Base-by-base conservation (phyloP, 1,140 invertebrate genomes). In the Scaptomyza montana region DNA sequence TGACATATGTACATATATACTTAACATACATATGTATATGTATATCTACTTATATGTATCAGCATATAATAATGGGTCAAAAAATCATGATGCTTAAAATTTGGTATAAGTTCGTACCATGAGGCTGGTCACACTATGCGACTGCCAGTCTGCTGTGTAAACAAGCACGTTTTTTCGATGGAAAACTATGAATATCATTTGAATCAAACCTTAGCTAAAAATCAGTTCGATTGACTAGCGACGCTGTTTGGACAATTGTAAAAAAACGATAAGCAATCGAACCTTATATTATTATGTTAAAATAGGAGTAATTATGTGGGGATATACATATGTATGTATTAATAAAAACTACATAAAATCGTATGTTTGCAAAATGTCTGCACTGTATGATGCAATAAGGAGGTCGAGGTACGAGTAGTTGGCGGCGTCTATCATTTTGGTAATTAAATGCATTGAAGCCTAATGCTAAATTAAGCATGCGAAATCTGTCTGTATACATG, bases 401-500 rank as follows among this genome's bases (percentile, higher is more conserved):
- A 73, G 70, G 70, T 72, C 68, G 61, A n/a, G n/a, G 33, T 16
- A 7, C 30, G 53, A 19, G n/a, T 19, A 6, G 28, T 25, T 50
- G 46, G 19, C 46, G 50, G 41, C 53, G 45, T 8, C 43, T 55
- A 10, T 57, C 30, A 16, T 16, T 53, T 50, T 21, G n/a, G n/a
- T n/a, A n/a, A n/a, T n/a, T n/a, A n/a, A n/a, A n/a, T n/a, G n/a
- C n/a, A 53, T 6, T 50, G 53, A 39, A 72, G 39, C 49, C 7
- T 56, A 36, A 30, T 60, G 39, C 55, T 67, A 67, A 73, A 53
- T 59, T 46, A 59, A 53, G 54, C 54, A 16, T 36, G 10, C 33
- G 13, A 1, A 62, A 1, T 33, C 10, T 41, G 16, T 46, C 10
- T 39, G 28, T n/a, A 19, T 10, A 73, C 93, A 94, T 93, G 96